Evolutionary conservation across 2,113 vertebrate genomes (phyloP).

Genomic region (Cottus gobio): DNA sequence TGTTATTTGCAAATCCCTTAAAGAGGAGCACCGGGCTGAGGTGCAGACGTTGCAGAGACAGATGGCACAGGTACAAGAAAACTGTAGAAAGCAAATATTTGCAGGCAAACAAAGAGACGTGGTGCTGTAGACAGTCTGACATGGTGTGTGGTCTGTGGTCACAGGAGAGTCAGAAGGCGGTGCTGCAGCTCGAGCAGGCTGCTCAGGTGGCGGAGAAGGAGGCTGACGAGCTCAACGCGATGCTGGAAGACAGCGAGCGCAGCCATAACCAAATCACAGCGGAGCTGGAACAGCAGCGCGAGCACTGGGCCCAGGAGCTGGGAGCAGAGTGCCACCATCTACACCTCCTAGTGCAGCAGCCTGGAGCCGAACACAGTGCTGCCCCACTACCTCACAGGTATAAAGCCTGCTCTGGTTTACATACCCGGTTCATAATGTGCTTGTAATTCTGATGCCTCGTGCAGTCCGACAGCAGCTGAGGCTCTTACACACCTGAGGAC

Average conservation of each 20-base stretch:
- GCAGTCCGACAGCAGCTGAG: conserved; percentile 67
- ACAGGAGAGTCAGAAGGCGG: conserved; percentile 69
- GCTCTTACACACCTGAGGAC: conserved; percentile 62
- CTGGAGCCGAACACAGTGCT: conserved; percentile 30
- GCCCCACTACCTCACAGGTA: conserved; percentile 65
- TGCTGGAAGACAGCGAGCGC: conserved; percentile 61
- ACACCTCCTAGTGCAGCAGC: conserved; percentile 54
- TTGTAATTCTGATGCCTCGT: background rate
- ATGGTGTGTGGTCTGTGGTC: conserved; percentile 24
- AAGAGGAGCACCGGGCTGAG: conserved; percentile 72
- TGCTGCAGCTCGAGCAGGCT: conserved; percentile 35
- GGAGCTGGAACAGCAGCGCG: conserved; percentile 65
- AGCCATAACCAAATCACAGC: conserved; percentile 40
- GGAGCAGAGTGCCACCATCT: conserved; percentile 52
- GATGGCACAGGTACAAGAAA: conserved; percentile 74
- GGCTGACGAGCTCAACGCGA: conserved; percentile 34
- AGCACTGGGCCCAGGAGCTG: conserved; percentile 66
- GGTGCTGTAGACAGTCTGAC: conserved; percentile 14
- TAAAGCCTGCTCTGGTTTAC: background rate
- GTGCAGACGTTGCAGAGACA: conserved; percentile 64
- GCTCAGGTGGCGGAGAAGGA: conserved; percentile 69
- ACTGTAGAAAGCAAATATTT: background rate
- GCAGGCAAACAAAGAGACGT: background rate
- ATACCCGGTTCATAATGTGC: background rate
- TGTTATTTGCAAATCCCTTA: conserved; percentile 62